phyloP scores from a whole-genome alignment of 2,888 invertebrate genomes.

The Steinernema scapterisci region DNA sequence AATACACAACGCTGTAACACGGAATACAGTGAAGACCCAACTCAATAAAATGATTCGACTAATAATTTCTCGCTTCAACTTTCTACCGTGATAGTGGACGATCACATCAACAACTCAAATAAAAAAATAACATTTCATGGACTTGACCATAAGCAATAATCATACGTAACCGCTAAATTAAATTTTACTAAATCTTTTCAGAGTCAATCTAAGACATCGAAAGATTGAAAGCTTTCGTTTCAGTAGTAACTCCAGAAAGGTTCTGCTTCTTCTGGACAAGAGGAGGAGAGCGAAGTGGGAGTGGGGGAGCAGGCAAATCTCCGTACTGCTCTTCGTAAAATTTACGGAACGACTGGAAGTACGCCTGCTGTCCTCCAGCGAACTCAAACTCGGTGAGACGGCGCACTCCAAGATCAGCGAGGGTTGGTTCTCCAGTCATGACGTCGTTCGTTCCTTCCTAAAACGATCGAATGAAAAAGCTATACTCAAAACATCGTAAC shows the following conservation, averaged over 20 bases:
- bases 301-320: slow-evolving; percentile 56
- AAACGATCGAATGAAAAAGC: slow-evolving; percentile 18
- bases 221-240: slow-evolving; percentile 28
- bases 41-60: no score
- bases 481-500: slow-evolving; percentile 36
- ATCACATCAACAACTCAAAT: neutral
- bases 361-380: slow-evolving; percentile 55
- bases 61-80: no score
- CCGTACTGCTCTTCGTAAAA: slow-evolving; percentile 62
- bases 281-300: slow-evolving; percentile 58
- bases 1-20: no score
- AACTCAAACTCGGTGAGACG: slow-evolving; percentile 68
- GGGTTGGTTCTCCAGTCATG: slow-evolving; percentile 66
- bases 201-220: slow-evolving; percentile 7
- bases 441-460: slow-evolving; percentile 69
- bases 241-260: slow-evolving; percentile 24
- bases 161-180: neutral
- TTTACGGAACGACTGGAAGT: slow-evolving; percentile 55
- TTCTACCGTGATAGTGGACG: no score
- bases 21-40: no score
- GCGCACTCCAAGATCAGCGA: slow-evolving; percentile 70
- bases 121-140: slow-evolving; percentile 5
- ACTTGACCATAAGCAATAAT: neutral
- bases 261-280: slow-evolving; percentile 34
- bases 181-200: slow-evolving; percentile 1